Evolutionary conservation across 2,113 vertebrate genomes (phyloP), one percentile per base, ranked within the genome.

Genomic region (Aspiorhynchus laticeps): DNA sequence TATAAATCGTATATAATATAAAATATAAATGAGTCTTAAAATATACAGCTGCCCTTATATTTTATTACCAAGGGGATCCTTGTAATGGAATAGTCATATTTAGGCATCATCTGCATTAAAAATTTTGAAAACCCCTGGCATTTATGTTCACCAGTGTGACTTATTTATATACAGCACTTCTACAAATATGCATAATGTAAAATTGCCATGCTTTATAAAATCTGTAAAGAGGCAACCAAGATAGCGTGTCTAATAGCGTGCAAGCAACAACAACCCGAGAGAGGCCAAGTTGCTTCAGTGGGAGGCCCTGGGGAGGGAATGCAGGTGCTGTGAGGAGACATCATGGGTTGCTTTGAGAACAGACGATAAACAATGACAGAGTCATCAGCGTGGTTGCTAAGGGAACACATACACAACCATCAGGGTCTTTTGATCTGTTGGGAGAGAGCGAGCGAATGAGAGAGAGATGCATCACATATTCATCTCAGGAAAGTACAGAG

Each of bases 321-420:
- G 71, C 84, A 76, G 79, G 87, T 88, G 84, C n/a, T 56, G 19
- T 7, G 36, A 82, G 28, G 46, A 86, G 71, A 26, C 65, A 75
- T 82, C 31, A 56, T 63, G 38, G 28, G n/a, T 81, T 43, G 56
- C 83, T 85, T 67, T 85, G 73, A 80, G 76, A 61, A 77, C 84
- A 69, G 61, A 77, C n/a, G 19, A 85, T 75, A 88, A 78, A 88
- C 84, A 88, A 86, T 51, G 63, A 38, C 31, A 75, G 71, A 63
- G 21, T 85, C 75, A 86, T 86, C 81, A 67, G 75, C 43, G 56
- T 19, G 71, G 88, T 87, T 87, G 76, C 85, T 78, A 65, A 28
- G 85, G 85, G n/a, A 89, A 89, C 80, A 51, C 81, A 80, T 80
- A 75, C 85, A 89, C 88, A 87, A 80, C 75, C 41, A 80, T 80